Evolutionary conservation across 2,888 invertebrate species (phyloP), one percentile per base, ranked within the genome.

Genomic region (Drosophila crucigera): DNA sequence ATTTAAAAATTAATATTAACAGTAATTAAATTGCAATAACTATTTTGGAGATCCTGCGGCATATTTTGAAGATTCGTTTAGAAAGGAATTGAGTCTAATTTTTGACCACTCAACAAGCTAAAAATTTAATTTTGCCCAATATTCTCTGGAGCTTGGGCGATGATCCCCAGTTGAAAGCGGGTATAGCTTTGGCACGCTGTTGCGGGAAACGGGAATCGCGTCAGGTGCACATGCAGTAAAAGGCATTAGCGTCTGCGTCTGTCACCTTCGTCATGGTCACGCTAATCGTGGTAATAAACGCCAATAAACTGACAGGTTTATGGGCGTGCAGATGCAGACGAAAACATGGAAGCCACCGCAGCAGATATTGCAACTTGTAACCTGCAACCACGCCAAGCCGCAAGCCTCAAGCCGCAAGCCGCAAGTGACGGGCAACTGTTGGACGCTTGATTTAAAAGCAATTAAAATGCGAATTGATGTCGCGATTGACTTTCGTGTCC

Each of bases 231-330:
- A 41, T 60, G 68, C 67, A 76, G 89, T 90, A 87, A 90, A 90
- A 87, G 83, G 83, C 90, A 87, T 87, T 90, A 87, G 90, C 77
- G 90, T 90, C 91, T 78, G 73, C 84, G 85, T 87, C 90, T 91
- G 91, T 87, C 87, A 91, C 90, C 88, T 87, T 87, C 88, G 87
- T 87, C 88, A 91, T 90, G 90, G 87, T 91, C 91, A 87, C 87
- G 91, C 90, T 89, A 89, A 85, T 85, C 85, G 89, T 65, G 76
- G 86, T 84, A 88, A 87, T 87, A 91, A 84, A 85, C 85, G 88
- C 91, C 91, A 84, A 89, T 91, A 89, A 89, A 89, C 75, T 78
- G 91, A 91, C 87, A 87, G 91, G 84, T 87, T 90, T 91, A 91
- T 84, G 88, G 87, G 79, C 69, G 68, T 63, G 58, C 67, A 83